Base-by-base conservation (phyloP, 2,113 vertebrate species). In the Oreochromis tanganicae region DNA sequence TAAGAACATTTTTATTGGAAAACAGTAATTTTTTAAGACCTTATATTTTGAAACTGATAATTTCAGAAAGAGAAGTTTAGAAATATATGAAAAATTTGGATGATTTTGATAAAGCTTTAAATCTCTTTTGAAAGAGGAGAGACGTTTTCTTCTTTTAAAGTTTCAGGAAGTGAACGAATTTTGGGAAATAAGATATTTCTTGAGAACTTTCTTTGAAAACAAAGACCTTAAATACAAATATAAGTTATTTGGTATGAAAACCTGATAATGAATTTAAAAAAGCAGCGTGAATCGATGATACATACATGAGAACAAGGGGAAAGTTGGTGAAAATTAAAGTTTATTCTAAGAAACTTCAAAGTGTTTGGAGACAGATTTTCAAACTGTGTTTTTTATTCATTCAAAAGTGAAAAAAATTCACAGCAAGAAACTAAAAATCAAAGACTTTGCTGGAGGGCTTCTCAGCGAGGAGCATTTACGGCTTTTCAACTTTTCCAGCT, bases 201-300 rank as follows among this genome's bases (percentile, higher is more conserved):
- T 38, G 63, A 41, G 10, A 46, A 29, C 41, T 48, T 75, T 7
- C 68, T 73, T 27, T 46, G 68, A 73, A 71, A 17, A 46, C 21
- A 46, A 24, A 73, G 21, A 46, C 14, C 38, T 75, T 48, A 75
- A 75, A 0, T 46, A 29, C 68, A 29, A 48, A 75, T 48, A 48
- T 27, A 48, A 75, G 14, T 24, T 48, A 0, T 73, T 73, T 4
- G 5, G 36, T 71, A 43, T 71, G 38, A 24, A 71, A 43, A 41
- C 19, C 63, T n/a, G 19, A 38, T 13, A 0, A 21, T 1, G 19
- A 21, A 68, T 68, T 41, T 21, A 0, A 68, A 21, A 68, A 21
- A 13, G 14, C 63, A 14, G 6, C 19, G 21, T 24, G 7, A 9
- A 3, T 24, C n/a, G n/a, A 41, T 41, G 36, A 41, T 0, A 21